phyloP scores from a whole-genome alignment of 2,113 vertebrate species.

The Colaptes auratus region DNA sequence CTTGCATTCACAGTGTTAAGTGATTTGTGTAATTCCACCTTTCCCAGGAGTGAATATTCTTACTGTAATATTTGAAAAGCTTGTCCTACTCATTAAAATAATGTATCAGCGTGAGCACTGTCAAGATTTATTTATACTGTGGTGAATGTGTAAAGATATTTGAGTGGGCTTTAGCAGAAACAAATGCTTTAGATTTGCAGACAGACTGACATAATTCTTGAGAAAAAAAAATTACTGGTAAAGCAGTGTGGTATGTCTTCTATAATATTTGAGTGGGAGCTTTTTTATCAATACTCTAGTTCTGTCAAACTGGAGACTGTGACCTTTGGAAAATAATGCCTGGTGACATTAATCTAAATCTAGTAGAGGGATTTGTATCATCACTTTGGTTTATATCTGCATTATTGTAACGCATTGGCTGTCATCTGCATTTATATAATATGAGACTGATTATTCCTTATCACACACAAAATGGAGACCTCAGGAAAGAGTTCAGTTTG shows the following conservation, averaged over 20 bases:
- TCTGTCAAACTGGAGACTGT: slow-evolving; percentile 29
- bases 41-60: neutral
- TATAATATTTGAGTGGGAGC: slow-evolving; percentile 32
- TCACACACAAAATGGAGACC: slow-evolving; percentile 44
- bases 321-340: slow-evolving; percentile 56
- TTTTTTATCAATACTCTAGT: slow-evolving; percentile 62
- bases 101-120: neutral
- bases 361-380: slow-evolving; percentile 30
- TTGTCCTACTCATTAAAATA: neutral
- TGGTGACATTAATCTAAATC: slow-evolving; percentile 49
- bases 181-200: neutral
- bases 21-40: neutral
- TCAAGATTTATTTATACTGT: neutral
- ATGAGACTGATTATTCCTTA: slow-evolving; percentile 68
- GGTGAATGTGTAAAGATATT: neutral
- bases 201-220: neutral
- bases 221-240: slow-evolving; percentile 1
- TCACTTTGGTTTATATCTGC: slow-evolving; percentile 46
- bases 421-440: slow-evolving; percentile 65
- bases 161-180: slow-evolving; percentile 8
- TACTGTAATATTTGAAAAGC: neutral
- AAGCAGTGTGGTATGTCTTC: neutral
- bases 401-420: slow-evolving; percentile 47
- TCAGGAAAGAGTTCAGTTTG: slow-evolving; percentile 50
- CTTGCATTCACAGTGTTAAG: neutral